phyloP scores from a whole-genome alignment of 2,888 invertebrate species.

The Hydriomena furcata region DNA sequence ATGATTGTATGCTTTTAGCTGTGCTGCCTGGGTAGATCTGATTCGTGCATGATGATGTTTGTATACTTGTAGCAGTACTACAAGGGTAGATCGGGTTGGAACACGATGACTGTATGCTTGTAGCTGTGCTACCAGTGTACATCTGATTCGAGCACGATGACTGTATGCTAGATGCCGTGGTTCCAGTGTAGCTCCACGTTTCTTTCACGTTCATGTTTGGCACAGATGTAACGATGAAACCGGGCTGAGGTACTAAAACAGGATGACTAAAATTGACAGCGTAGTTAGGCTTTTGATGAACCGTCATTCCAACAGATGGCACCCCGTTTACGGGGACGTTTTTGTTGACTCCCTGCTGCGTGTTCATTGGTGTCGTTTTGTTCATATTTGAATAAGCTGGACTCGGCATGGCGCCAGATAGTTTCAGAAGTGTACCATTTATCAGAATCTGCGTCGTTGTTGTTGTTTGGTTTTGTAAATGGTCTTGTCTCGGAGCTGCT shows the following conservation, averaged over 20 bases:
- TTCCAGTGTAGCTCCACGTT: conserved; percentile 61
- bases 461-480: conserved; percentile 58
- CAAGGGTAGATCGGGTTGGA: conserved; percentile 24
- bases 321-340: conserved; percentile 71
- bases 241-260: conserved; percentile 74
- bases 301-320: conserved; percentile 73
- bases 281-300: conserved; percentile 79
- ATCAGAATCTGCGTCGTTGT: conserved; percentile 76
- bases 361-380: conserved; percentile 64
- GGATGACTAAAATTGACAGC: conserved; percentile 80
- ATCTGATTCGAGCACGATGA: conserved; percentile 60
- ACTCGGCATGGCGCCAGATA: conserved; percentile 63
- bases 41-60: conserved; percentile 51
- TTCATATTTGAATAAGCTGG: conserved; percentile 63
- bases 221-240: conserved; percentile 80
- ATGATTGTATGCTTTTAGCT: conserved; percentile 15
- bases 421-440: conserved; percentile 79
- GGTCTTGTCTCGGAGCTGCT: conserved; percentile 65
- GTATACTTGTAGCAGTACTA: conserved; percentile 24
- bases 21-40: conserved; percentile 40
- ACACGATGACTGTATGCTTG: conserved; percentile 16
- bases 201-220: conserved; percentile 80
- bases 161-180: conserved; percentile 30
- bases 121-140: conserved; percentile 12
- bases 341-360: conserved; percentile 75